phyloP scores from a whole-genome alignment of 2,888 invertebrate genomes.

The Latheticus oryzae region DNA sequence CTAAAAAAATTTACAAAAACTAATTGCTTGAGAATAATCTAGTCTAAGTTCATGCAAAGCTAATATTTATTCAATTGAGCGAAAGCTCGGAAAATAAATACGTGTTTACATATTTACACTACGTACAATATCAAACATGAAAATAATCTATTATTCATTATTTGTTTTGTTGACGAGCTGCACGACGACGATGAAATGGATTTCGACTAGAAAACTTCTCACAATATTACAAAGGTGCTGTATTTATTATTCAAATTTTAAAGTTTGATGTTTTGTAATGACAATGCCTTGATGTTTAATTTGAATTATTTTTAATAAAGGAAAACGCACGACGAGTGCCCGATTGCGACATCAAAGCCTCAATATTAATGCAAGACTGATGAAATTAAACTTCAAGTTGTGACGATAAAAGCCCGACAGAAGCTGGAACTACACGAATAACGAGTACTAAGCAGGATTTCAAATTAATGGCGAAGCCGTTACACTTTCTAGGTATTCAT shows the following conservation, averaged over 20 bases:
- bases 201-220: no score
- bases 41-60: slow-evolving; percentile 2
- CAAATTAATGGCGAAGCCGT: no score
- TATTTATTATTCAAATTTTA: slow-evolving; percentile 30
- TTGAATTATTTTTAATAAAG: slow-evolving; percentile 25
- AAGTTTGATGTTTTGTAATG: slow-evolving; percentile 5
- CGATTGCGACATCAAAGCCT: slow-evolving; percentile 22
- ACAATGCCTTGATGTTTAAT: slow-evolving; percentile 28
- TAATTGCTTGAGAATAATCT: no score
- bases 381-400: slow-evolving; percentile 27
- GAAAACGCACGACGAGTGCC: slow-evolving; percentile 6
- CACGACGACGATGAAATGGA: no score
- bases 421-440: no score
- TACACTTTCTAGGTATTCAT: no score
- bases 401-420: no score
- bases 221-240: slow-evolving; percentile 24
- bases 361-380: slow-evolving; percentile 15
- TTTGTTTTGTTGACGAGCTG: slow-evolving; percentile 20
- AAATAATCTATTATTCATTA: slow-evolving; percentile 22
- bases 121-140: slow-evolving; percentile 15
- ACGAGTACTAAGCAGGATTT: no score
- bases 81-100: slow-evolving; percentile 7
- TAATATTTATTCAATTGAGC: slow-evolving; percentile 20
- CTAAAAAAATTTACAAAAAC: no score
- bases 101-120: slow-evolving; percentile 6